phyloP scores from a whole-genome alignment of 2,797 vertebrate species.

The Chloroceryle amazona region DNA sequence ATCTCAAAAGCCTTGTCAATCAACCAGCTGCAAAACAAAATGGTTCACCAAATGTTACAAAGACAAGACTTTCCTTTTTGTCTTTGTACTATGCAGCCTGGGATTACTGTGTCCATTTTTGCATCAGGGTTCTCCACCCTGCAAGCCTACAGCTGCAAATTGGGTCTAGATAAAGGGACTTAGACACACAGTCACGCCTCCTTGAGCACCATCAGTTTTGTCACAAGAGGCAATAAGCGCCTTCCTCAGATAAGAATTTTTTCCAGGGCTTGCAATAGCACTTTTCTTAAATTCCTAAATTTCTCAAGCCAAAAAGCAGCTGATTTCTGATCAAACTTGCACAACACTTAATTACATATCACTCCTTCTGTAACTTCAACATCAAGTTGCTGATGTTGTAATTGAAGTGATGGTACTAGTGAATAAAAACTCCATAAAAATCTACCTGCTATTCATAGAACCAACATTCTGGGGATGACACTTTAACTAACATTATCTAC shows the following conservation, averaged over 20 bases:
- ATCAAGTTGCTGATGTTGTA: background rate
- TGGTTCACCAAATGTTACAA: background rate
- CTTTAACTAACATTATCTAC: background rate
- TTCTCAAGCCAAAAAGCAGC: background rate
- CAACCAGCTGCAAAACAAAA: background rate
- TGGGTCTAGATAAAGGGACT: background rate
- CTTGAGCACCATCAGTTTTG: background rate
- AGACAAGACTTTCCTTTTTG: background rate
- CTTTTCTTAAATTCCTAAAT: background rate
- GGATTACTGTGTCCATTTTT: background rate
- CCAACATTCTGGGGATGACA: background rate
- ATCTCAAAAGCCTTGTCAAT: background rate
- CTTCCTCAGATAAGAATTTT: background rate
- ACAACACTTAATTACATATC: background rate
- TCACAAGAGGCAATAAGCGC: background rate
- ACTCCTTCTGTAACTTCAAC: background rate
- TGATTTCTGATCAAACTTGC: background rate
- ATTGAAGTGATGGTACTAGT: background rate
- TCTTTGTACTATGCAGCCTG: rapidly evolving
- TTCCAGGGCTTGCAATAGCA: background rate
- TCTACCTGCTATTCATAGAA: background rate
- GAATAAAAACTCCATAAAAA: background rate
- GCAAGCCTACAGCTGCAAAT: background rate
- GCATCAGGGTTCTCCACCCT: background rate
- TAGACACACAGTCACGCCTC: background rate